Percentiles rank a stretch among this genome's conserved stretches.
Conservation (phyloP, 1,140 invertebrate species). For the Hyles euphorbiae region DNA sequence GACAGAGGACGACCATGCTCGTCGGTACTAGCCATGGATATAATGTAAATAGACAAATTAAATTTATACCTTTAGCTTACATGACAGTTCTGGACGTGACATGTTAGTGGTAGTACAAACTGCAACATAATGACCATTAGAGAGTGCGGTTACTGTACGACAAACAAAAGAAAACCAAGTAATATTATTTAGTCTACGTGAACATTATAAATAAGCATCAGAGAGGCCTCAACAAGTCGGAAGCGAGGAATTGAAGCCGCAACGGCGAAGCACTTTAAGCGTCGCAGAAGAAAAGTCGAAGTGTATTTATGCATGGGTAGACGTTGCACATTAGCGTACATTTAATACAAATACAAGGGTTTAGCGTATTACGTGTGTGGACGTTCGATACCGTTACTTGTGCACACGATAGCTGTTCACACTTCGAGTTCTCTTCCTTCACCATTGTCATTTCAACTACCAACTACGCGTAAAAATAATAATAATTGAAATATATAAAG, state of each 20-base stretch:
- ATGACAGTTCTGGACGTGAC: constrained; percentile 75
- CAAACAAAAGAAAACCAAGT: constrained; percentile 73
- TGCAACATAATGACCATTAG: constrained; percentile 76
- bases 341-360: constrained; percentile 9
- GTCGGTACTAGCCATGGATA: constrained; percentile 54
- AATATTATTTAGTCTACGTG: constrained; percentile 71
- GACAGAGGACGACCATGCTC: constrained; percentile 55
- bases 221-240: constrained; percentile 63
- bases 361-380: too few relatives aligned
- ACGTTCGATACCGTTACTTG: background rate
- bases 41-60: constrained; percentile 71
- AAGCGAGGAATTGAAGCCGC: constrained; percentile 70
- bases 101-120: constrained; percentile 75
- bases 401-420: constrained; percentile 8
- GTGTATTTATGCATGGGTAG: constrained; percentile 20
- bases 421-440: constrained; percentile 59
- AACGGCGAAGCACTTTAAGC: constrained; percentile 68
- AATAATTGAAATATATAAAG: constrained; percentile 42
- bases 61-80: constrained; percentile 75
- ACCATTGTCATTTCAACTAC: constrained; percentile 69
- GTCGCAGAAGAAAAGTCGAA: constrained; percentile 57
- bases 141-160: constrained; percentile 74
- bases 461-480: constrained; percentile 58
- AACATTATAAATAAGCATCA: constrained; percentile 66
- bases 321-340: constrained; percentile 20